Conservation (phyloP, 1,140 invertebrate genomes). For the Scaptomyza hsui region DNA sequence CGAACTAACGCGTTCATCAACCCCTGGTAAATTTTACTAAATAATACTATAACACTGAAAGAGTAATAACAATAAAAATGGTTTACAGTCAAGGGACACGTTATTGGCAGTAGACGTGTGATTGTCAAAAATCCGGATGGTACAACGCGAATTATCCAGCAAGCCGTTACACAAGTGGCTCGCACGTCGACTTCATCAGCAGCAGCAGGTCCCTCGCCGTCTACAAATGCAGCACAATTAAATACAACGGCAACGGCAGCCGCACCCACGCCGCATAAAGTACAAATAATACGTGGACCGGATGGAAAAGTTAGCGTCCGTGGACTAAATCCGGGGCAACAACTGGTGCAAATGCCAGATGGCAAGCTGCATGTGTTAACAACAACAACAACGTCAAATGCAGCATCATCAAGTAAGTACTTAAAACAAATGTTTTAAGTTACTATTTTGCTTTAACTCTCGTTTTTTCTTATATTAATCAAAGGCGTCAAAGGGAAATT, state of each 20-base stretch:
- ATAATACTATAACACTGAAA: background rate
- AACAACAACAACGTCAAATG: slow-evolving; percentile 78
- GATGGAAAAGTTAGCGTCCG: slow-evolving; percentile 96
- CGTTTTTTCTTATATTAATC: background rate
- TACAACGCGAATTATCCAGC: slow-evolving; percentile 89
- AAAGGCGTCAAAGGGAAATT: slow-evolving; percentile 62
- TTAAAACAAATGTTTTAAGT: background rate
- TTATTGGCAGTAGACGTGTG: slow-evolving; percentile 85
- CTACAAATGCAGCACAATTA: slow-evolving; percentile 26
- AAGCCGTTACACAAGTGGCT: slow-evolving; percentile 79
- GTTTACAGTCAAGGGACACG: slow-evolving; percentile 66
- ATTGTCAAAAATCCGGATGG: slow-evolving; percentile 93
- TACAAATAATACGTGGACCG: slow-evolving; percentile 94
- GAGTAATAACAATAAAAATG: background rate
- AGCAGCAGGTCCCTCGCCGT: slow-evolving; percentile 54
- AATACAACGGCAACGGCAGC: slow-evolving; percentile 71
- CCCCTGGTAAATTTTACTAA: slow-evolving; percentile 53
- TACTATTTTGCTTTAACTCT: background rate
- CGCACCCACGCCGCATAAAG: slow-evolving; percentile 89
- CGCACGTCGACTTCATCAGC: slow-evolving; percentile 47
- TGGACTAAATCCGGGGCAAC: slow-evolving; percentile 96
- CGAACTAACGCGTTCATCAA: slow-evolving; percentile 49
- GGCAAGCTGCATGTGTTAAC: slow-evolving; percentile 95
- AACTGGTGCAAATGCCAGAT: slow-evolving; percentile 95
- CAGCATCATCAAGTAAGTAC: slow-evolving; percentile 58